Conservation (phyloP, 64 coral and sea anemone genomes). For the Stichodactyla helianthus region DNA sequence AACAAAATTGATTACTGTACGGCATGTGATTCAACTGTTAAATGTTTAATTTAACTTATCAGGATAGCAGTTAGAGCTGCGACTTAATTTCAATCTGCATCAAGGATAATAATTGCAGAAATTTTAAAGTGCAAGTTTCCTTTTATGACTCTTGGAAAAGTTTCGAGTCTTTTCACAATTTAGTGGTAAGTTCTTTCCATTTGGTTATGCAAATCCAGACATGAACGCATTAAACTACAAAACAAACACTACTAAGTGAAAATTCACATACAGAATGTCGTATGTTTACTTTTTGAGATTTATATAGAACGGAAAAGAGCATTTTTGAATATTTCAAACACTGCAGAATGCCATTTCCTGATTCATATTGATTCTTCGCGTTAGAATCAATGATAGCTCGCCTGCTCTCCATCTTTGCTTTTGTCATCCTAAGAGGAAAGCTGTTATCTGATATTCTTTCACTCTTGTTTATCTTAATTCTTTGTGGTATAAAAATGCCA, state of each 20-base stretch:
- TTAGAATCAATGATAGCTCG: background rate
- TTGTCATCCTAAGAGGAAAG: background rate
- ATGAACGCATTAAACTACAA: background rate
- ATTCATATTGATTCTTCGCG: background rate
- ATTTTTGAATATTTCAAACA: background rate
- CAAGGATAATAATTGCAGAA: background rate
- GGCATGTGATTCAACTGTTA: background rate
- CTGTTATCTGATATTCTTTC: background rate
- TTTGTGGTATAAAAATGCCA: background rate
- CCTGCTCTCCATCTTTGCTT: background rate
- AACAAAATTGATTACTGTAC: background rate
- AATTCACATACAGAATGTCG: background rate
- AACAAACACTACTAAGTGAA: slow-evolving; percentile 6
- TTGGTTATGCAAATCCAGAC: background rate
- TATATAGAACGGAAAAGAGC: slow-evolving; percentile 1
- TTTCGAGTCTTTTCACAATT: background rate
- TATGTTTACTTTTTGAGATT: slow-evolving; percentile 7
- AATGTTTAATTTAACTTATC: background rate
- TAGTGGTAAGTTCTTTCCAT: background rate
- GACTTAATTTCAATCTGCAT: background rate
- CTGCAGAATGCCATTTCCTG: background rate
- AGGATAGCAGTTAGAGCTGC: background rate
- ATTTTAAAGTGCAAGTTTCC: background rate
- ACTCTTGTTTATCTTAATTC: background rate
- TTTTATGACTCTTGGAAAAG: background rate